Conservation (phyloP, 2,113 vertebrate species). For the Ardeotis arabs region DNA sequence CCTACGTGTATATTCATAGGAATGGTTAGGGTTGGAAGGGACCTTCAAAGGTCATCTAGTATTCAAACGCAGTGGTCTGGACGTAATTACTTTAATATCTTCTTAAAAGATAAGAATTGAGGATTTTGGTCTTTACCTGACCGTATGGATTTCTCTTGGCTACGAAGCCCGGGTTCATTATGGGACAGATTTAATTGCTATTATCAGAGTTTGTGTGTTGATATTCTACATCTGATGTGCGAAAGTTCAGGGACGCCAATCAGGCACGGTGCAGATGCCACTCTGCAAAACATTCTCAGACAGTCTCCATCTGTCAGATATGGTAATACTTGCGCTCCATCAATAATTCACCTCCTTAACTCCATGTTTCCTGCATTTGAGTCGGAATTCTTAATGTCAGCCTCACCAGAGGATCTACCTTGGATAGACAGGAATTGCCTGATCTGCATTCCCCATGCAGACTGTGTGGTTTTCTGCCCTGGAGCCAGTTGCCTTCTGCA, state of each 20-base stretch:
- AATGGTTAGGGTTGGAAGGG: too few species aligned
- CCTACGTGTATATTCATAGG: too few species aligned
- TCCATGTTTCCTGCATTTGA: background rate
- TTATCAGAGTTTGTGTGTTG: conserved; percentile 5
- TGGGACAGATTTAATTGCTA: conserved; percentile 18
- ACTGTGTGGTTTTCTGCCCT: background rate
- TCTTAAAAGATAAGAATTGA: background rate
- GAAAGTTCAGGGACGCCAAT: conserved; percentile 43
- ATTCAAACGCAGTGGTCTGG: background rate
- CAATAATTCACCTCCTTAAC: conserved; percentile 5
- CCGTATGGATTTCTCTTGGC: background rate
- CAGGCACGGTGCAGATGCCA: conserved; percentile 7
- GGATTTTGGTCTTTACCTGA: background rate
- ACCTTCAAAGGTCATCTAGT: too few species aligned
- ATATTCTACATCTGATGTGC: conserved; percentile 26
- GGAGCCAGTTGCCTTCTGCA: background rate
- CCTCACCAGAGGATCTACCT: background rate
- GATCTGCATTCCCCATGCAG: background rate
- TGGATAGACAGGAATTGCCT: background rate
- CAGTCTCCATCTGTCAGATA: conserved; percentile 67
- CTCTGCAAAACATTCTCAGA: conserved; percentile 39
- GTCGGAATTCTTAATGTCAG: background rate
- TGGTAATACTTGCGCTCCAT: background rate
- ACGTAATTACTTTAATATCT: background rate
- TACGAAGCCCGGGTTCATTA: background rate